Conservation (phyloP, 1,140 invertebrate species). For the Drosophila prosaltans region DNA sequence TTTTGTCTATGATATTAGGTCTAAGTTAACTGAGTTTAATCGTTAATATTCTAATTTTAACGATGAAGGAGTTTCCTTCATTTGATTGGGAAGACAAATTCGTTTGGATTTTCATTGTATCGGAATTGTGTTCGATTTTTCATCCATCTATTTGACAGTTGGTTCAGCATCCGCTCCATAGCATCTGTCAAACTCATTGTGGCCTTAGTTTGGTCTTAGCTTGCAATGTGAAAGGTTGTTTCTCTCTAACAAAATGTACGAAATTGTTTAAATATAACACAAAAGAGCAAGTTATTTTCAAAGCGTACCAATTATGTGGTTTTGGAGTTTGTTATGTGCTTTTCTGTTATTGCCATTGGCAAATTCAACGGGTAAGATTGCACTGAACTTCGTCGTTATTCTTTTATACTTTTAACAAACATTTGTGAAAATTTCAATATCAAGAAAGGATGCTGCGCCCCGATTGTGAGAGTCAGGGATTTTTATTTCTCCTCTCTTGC, state of each 20-base stretch:
- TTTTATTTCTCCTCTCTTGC: neutral
- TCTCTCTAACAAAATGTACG: conserved; percentile 22
- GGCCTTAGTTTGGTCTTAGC: neutral
- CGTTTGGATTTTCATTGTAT: no score
- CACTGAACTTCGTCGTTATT: neutral
- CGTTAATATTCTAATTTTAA: no score
- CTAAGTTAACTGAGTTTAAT: no score
- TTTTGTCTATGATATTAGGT: no score
- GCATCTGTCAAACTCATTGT: conserved; percentile 18
- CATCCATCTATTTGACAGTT: neutral
- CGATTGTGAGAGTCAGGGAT: conserved; percentile 45
- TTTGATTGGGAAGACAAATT: no score
- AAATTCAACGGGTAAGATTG: conserved; percentile 66
- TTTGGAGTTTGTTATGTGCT: conserved; percentile 58
- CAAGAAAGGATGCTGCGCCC: conserved; percentile 57
- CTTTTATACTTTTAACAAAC: neutral
- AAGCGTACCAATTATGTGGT: conserved; percentile 45
- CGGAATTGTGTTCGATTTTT: no score
- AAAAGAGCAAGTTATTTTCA: conserved; percentile 10
- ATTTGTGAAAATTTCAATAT: conserved; percentile 67
- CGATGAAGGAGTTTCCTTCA: no score
- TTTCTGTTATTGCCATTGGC: conserved; percentile 62
- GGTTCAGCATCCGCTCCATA: neutral
- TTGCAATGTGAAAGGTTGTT: conserved; percentile 2
- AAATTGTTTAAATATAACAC: conserved; percentile 6